Evolutionary conservation across 2,888 invertebrate species (phyloP), one percentile per base, ranked within the genome.

Genomic region (Scrobipalpa atriplicella): DNA sequence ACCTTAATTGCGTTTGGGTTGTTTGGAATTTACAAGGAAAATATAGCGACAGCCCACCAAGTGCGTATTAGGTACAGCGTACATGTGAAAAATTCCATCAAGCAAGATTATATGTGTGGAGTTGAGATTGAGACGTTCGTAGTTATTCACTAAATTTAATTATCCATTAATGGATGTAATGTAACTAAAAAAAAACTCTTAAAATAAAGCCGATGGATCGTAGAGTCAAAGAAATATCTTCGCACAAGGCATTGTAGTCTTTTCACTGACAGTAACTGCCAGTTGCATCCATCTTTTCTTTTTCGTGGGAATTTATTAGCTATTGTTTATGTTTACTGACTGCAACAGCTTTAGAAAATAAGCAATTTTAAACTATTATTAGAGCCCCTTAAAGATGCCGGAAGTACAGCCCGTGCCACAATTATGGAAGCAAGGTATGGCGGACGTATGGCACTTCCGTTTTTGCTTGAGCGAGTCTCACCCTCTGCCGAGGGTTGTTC

Each of bases 361-460:
- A 63, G 19, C 38, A n/a, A 10, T 38, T 43, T 52, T 21, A 69
- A 70, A 62, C 64, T 65, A 62, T 62, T 65, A 74, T 77, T 76
- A 75, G 73, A 74, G 66, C 69, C 73, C 73, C 74, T 76, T 73
- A 78, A 75, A 80, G 73, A 82, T 85, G 80, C 81, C 90, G 92
- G 91, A 92, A 90, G 80, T 80, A 77, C 75, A 85, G 84, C 85
- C 85, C 92, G 90, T 90, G 90, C 90, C 82, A 84, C 87, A 86
- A 89, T 90, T 89, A 87, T 80, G 82, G 80, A 80, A 79, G 75
- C 74, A 79, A 81, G 82, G 84, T 83, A 86, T 86, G 84, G 87
- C 86, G 82, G 83, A 83, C 88, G 91, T 81, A 87, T 88, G 88
- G 81, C 87, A 90, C 90, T 92, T 92, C 92, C 92, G 92, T 85